Conservation (phyloP, 2,888 invertebrate genomes). For the Eristalis arbustorum region DNA sequence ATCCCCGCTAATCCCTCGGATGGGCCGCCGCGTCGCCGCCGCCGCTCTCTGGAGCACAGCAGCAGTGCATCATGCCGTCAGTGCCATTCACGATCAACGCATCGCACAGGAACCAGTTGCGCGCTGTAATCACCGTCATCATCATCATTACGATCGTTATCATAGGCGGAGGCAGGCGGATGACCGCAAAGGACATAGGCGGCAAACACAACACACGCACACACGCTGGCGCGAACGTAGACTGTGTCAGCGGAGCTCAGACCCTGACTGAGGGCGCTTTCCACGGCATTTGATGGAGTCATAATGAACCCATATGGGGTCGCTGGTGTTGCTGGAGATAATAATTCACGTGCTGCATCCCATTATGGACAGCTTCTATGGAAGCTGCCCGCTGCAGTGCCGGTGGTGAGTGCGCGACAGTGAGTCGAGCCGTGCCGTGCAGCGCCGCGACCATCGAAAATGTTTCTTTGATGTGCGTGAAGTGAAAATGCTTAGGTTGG, state of each 20-base stretch:
- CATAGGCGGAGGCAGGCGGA: constrained; percentile 32
- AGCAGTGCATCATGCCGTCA: constrained; percentile 34
- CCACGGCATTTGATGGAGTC: constrained; percentile 67
- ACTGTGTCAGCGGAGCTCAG: constrained; percentile 40
- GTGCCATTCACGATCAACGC: constrained; percentile 54
- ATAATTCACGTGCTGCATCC: constrained; percentile 60
- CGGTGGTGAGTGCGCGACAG: constrained; percentile 38
- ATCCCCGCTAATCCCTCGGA: constrained; percentile 50
- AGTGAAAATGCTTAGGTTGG: constrained; percentile 50
- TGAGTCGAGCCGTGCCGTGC: too few relatives aligned
- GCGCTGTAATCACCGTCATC: constrained; percentile 65
- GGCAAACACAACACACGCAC: neutral
- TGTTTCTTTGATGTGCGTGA: constrained; percentile 53
- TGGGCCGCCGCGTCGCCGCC: too few relatives aligned
- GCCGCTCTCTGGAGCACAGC: constrained; percentile 18
- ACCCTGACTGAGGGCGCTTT: constrained; percentile 64
- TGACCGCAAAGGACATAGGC: constrained; percentile 33
- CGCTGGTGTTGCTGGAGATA: constrained; percentile 33
- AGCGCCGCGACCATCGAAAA: constrained; percentile 48
- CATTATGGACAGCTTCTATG: constrained; percentile 60
- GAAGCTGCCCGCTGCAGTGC: constrained; percentile 42
- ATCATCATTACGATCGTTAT: constrained; percentile 67
- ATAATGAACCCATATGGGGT: constrained; percentile 63
- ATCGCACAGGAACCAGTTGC: constrained; percentile 65
- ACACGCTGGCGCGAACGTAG: neutral